phyloP scores from a whole-genome alignment of 2,113 vertebrate species.

The Struthidea cinerea region DNA sequence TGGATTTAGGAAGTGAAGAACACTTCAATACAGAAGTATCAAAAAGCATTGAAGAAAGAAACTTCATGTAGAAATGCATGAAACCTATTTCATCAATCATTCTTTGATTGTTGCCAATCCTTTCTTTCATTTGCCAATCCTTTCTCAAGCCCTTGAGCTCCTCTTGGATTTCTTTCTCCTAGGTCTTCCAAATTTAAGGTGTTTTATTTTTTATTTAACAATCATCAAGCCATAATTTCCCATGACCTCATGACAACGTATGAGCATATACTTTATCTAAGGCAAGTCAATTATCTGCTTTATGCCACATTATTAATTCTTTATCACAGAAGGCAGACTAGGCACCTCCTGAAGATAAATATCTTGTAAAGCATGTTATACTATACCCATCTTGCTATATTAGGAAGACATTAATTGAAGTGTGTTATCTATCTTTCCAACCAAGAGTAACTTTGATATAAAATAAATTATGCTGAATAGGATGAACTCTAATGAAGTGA shows the following conservation, averaged over 20 bases:
- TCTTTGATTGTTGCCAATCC: not conserved
- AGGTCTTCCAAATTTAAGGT: not conserved
- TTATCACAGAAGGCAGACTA: not conserved
- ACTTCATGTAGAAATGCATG: not conserved
- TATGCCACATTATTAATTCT: not conserved
- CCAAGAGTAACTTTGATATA: not conserved
- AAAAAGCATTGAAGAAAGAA: not conserved
- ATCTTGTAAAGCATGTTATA: not conserved
- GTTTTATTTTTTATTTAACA: not conserved
- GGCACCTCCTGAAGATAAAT: not conserved
- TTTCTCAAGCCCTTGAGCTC: not conserved
- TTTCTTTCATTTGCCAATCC: not conserved
- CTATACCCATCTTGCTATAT: not conserved
- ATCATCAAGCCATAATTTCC: not conserved
- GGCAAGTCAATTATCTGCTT: not conserved
- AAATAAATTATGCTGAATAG: not conserved
- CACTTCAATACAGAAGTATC: not conserved
- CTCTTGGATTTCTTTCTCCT: not conserved
- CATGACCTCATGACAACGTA: not conserved
- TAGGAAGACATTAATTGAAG: not conserved
- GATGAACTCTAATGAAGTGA: not conserved
- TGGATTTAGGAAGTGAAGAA: not conserved
- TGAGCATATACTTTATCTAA: not conserved
- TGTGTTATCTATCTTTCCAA: not conserved
- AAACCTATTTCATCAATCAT: not conserved